Conservation (phyloP, 2,888 invertebrate genomes). For the Galeruca laticollis region DNA sequence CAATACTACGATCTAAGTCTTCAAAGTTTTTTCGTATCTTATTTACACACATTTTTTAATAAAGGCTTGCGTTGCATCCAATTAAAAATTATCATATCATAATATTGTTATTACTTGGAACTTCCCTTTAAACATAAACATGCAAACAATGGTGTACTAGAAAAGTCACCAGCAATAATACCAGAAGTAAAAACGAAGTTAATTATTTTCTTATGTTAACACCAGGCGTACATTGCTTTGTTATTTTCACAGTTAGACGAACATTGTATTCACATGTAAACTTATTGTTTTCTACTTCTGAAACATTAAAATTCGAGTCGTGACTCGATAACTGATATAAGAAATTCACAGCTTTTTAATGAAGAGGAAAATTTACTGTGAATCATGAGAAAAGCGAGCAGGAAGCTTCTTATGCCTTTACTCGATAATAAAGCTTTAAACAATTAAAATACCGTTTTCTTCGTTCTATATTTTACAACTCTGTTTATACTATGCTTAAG, state of each 20-base stretch:
- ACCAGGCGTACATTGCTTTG: slow-evolving; percentile 19
- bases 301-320: slow-evolving; percentile 19
- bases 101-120: background rate
- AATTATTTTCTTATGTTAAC: slow-evolving; percentile 29
- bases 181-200: background rate
- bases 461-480: slow-evolving; percentile 26
- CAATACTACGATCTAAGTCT: too few species aligned
- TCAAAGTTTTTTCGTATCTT: background rate
- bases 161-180: background rate
- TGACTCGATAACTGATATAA: slow-evolving; percentile 11
- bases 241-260: slow-evolving; percentile 32
- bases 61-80: background rate
- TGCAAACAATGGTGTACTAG: background rate
- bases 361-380: slow-evolving; percentile 24
- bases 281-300: slow-evolving; percentile 30
- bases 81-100: background rate
- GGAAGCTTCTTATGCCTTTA: slow-evolving; percentile 21
- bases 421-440: slow-evolving; percentile 14
- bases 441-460: slow-evolving; percentile 32
- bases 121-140: slow-evolving; percentile 7
- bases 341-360: slow-evolving; percentile 24
- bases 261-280: slow-evolving; percentile 25
- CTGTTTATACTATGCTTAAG: slow-evolving; percentile 9
- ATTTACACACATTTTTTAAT: background rate
- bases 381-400: slow-evolving; percentile 32